Conservation (phyloP, 2,113 vertebrate genomes). For the Gnathonemus longibarbis region DNA sequence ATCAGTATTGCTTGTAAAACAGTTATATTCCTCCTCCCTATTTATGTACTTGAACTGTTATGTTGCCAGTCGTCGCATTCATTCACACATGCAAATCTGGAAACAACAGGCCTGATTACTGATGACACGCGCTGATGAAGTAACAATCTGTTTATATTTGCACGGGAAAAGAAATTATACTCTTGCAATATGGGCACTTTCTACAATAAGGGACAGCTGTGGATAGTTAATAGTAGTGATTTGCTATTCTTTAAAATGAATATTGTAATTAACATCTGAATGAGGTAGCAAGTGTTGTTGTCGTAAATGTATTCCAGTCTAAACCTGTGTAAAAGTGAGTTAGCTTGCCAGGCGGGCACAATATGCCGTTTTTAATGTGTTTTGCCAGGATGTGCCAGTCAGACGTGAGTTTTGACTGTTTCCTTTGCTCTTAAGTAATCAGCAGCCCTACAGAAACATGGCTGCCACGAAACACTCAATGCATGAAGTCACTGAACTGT, state of each 20-base stretch:
- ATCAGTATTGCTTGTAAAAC: neutral
- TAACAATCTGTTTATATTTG: neutral
- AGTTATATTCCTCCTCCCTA: neutral
- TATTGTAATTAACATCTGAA: constrained; percentile 7
- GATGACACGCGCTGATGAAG: neutral
- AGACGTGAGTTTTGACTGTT: neutral
- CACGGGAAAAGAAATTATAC: neutral
- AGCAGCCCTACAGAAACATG: neutral
- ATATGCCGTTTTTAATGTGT: neutral
- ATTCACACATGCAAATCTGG: constrained; percentile 6
- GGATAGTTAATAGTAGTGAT: neutral
- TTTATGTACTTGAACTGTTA: neutral
- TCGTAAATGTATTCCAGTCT: neutral
- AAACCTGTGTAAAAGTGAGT: neutral
- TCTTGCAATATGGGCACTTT: neutral
- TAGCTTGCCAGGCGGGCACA: neutral
- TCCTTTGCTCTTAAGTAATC: constrained; percentile 3
- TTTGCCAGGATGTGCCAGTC: neutral
- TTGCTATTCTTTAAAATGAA: neutral
- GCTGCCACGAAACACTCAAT: neutral
- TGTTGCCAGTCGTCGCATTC: neutral
- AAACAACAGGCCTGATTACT: neutral
- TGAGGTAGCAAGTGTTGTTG: constrained; percentile 1
- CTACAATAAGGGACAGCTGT: neutral
- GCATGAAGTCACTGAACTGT: neutral